Conservation (phyloP, 2,113 vertebrate genomes). For the Dendropsophus ebraccatus region DNA sequence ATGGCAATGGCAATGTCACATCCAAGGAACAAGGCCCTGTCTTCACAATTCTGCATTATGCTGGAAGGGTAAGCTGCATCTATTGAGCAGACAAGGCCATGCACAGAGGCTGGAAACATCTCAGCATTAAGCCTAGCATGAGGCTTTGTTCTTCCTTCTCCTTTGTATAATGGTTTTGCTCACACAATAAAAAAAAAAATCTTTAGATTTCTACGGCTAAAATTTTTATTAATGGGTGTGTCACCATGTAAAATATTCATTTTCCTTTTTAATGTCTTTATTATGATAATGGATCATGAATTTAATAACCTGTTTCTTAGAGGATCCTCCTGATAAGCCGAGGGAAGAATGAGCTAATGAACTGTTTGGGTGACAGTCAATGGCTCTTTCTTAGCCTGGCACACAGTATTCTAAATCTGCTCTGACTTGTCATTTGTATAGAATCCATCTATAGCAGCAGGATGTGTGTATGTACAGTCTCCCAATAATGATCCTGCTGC, state of each 20-base stretch:
- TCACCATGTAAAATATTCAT: slow-evolving; percentile 1
- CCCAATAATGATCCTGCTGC: slow-evolving; percentile 30
- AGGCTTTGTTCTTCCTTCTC: background rate
- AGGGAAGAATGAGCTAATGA: slow-evolving; percentile 1
- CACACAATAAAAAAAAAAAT: background rate
- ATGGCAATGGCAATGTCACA: slow-evolving; percentile 91
- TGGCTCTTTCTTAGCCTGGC: background rate
- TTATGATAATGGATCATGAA: background rate
- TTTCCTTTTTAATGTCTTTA: slow-evolving; percentile 2
- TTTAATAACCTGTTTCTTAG: background rate
- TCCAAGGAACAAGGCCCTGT: slow-evolving; percentile 82
- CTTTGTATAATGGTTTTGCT: background rate
- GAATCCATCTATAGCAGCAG: background rate
- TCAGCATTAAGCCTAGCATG: background rate
- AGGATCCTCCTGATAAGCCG: background rate
- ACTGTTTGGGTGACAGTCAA: slow-evolving; percentile 15
- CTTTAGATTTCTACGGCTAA: background rate
- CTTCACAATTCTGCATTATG: slow-evolving; percentile 89
- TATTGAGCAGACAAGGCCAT: background rate
- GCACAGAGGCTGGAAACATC: background rate
- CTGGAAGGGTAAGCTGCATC: slow-evolving; percentile 81
- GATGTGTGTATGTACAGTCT: background rate
- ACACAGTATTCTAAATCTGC: slow-evolving; percentile 16
- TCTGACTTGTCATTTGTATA: background rate
- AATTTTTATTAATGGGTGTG: slow-evolving; percentile 8